Evolutionary conservation across 2,888 invertebrate species (phyloP).

Genomic region (Andrena marginata): DNA sequence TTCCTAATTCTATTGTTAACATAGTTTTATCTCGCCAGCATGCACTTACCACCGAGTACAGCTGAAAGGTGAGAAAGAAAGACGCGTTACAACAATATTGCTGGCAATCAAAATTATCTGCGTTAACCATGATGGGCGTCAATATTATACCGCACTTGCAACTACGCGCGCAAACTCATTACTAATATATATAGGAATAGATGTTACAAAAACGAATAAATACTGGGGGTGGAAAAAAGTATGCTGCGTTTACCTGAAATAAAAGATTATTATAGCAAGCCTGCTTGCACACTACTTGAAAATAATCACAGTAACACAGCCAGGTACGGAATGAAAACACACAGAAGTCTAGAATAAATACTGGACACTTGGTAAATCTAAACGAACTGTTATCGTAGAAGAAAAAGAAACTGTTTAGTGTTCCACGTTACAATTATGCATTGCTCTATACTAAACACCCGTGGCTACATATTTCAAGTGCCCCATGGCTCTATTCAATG

Average conservation of each 20-base stretch:
- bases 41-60: conserved; percentile 75
- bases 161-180: conserved; percentile 48
- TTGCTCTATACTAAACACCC: conserved; percentile 71
- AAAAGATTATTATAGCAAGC: conserved; percentile 53
- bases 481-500: conserved; percentile 60
- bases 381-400: conserved; percentile 43
- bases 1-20: conserved; percentile 38
- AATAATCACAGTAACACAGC: conserved; percentile 52
- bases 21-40: conserved; percentile 57
- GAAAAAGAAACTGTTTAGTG: conserved; percentile 65
- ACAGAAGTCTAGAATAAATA: conserved; percentile 32
- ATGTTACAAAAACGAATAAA: conserved; percentile 38
- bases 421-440: conserved; percentile 48
- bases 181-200: conserved; percentile 27
- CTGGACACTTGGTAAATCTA: conserved; percentile 25
- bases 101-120: conserved; percentile 55
- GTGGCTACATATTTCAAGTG: conserved; percentile 58
- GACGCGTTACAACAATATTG: conserved; percentile 67
- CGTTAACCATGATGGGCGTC: conserved; percentile 41
- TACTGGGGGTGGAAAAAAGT: conserved; percentile 28
- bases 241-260: conserved; percentile 56
- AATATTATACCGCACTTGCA: conserved; percentile 52
- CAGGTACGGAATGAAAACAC: conserved; percentile 44
- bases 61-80: conserved; percentile 73
- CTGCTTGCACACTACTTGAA: conserved; percentile 51